Evolutionary conservation across 1,140 invertebrate species (phyloP).

Genomic region (Argopecten irradians): DNA sequence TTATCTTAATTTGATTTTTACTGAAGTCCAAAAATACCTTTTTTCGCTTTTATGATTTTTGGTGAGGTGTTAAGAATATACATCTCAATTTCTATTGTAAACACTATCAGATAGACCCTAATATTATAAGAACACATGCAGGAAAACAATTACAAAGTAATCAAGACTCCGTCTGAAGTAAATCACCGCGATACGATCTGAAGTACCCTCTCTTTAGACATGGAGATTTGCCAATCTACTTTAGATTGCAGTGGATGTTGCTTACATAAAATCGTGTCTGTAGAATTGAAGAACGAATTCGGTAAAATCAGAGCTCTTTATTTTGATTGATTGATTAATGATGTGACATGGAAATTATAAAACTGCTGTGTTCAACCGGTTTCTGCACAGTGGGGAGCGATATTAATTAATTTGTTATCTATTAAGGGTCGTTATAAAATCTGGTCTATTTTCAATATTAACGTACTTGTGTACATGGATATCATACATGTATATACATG

Average conservation of each 20-base stretch:
- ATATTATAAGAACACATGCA: not conserved
- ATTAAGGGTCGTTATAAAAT: too few relatives aligned
- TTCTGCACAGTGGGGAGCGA: not conserved
- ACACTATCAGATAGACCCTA: not conserved
- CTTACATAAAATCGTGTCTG: not conserved
- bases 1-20: conserved; percentile 10
- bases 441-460: not conserved
- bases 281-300: not conserved
- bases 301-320: not conserved
- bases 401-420: not conserved
- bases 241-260: not conserved
- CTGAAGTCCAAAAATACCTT: not conserved
- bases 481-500: too few relatives aligned
- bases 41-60: not conserved
- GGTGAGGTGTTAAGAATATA: not conserved
- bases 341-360: not conserved
- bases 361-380: not conserved
- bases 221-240: not conserved
- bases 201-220: not conserved
- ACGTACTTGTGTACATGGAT: too few relatives aligned
- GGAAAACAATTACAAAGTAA: not conserved
- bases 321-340: not conserved
- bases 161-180: not conserved
- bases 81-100: conserved; percentile 22
- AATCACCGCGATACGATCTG: not conserved